These are phyloP conservation scores for Amphiprion ocellaris DNA, from an alignment of 2,113 vertebrate species.

Conservation along the genomic window DNA sequence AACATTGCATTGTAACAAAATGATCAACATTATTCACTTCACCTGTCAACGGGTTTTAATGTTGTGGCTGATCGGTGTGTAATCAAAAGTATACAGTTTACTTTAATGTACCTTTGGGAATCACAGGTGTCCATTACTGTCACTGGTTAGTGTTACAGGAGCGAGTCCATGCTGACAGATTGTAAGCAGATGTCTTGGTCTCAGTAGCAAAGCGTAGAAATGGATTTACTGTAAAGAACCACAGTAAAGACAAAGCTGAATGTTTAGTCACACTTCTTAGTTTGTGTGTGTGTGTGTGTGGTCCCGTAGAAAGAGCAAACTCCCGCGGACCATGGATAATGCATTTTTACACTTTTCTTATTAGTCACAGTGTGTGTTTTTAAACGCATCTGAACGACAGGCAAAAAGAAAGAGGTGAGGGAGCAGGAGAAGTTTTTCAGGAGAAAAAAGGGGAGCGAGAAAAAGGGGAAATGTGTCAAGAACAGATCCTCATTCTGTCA, in stretches of 20 bases:
- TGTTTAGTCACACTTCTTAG: constrained; percentile 63
- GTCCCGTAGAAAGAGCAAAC: constrained; percentile 62
- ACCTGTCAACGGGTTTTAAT: no score
- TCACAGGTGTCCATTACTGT: constrained; percentile 58
- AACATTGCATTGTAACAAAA: no score
- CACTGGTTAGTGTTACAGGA: constrained; percentile 43
- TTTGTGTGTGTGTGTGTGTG: constrained; percentile 60
- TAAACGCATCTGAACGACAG: constrained; percentile 19
- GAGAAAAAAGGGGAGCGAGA: constrained; percentile 55
- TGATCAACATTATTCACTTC: no score
- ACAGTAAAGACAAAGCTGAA: constrained; percentile 64
- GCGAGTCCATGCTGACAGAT: constrained; percentile 59
- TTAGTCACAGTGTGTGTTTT: constrained; percentile 74
- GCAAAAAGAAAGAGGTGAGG: constrained; percentile 37
- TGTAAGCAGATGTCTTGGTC: constrained; percentile 70
- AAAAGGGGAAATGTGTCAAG: constrained; percentile 71
- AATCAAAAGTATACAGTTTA: background rate
- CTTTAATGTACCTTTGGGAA: constrained; percentile 19
- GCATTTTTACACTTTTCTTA: constrained; percentile 76
- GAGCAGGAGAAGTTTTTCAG: constrained; percentile 29
- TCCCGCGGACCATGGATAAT: constrained; percentile 67
- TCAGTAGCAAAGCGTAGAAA: constrained; percentile 56
- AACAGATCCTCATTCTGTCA: constrained; percentile 82
- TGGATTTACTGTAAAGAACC: constrained; percentile 64
- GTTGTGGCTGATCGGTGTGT: no score